Evolutionary conservation across 1,140 invertebrate species (phyloP).

Genomic region (Pissodes strobi): DNA sequence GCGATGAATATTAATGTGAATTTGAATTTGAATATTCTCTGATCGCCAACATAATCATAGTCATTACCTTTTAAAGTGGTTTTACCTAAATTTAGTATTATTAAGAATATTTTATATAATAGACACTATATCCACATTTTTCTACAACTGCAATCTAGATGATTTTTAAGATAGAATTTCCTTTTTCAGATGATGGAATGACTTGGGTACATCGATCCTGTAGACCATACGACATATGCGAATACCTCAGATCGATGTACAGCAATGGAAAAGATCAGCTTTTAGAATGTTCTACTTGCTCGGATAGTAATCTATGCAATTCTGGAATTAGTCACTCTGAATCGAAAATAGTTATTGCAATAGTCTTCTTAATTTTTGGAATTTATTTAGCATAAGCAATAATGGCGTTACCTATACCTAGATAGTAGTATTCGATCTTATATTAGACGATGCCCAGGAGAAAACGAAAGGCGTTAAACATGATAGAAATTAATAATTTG

Average conservation of each 20-base stretch:
- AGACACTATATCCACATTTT: not conserved
- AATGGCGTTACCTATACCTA: no score
- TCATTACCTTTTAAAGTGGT: not conserved
- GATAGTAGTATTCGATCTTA: no score
- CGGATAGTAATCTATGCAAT: constrained; percentile 29
- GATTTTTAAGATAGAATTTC: not conserved
- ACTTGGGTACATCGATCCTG: constrained; percentile 33
- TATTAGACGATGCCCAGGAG: no score
- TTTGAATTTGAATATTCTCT: not conserved
- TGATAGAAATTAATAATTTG: no score
- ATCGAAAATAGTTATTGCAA: no score
- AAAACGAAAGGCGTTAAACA: no score
- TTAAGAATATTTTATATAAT: not conserved
- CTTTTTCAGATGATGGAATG: constrained; percentile 34
- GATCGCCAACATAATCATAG: not conserved
- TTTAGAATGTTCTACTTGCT: constrained; percentile 25
- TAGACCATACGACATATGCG: constrained; percentile 24
- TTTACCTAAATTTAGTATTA: no score
- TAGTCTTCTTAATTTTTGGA: no score
- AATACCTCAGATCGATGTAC: not conserved
- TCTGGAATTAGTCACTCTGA: not conserved
- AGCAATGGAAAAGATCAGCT: constrained; percentile 26
- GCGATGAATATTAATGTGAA: not conserved
- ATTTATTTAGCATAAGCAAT: no score
- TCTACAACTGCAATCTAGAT: not conserved